These are phyloP conservation scores for Cephus spinipes DNA, from an alignment of 2,888 invertebrate genomes.

Conservation along the genomic window DNA sequence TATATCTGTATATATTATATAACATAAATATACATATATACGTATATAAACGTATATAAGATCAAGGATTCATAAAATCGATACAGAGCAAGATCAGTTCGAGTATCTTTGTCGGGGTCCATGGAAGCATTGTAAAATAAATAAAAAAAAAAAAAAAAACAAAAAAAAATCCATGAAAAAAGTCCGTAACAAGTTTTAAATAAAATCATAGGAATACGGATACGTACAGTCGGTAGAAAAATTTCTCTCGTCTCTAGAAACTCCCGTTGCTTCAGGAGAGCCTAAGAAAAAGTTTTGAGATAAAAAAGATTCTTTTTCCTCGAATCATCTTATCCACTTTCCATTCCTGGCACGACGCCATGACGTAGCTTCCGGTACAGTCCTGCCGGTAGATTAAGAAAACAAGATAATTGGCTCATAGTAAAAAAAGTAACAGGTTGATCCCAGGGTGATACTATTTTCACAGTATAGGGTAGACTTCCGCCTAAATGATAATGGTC, in stretches of 20 bases:
- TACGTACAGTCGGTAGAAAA: not conserved
- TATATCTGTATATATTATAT: too few relatives aligned
- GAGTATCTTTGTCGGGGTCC: not conserved
- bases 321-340: not conserved
- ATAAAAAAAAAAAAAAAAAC: not conserved
- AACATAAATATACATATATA: too few relatives aligned
- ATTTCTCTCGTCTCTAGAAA: not conserved
- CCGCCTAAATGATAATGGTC: not conserved
- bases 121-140: too few relatives aligned
- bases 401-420: not conserved
- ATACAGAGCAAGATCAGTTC: too few relatives aligned
- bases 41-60: not conserved
- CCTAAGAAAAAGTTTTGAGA: too few relatives aligned
- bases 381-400: not conserved
- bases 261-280: too few relatives aligned
- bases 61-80: not conserved
- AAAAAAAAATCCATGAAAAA: not conserved
- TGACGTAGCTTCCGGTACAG: not conserved
- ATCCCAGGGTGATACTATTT: not conserved
- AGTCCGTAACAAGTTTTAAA: slow-evolving; percentile 11
- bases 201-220: not conserved
- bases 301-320: too few relatives aligned
- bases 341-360: not conserved
- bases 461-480: not conserved
- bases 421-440: not conserved